Percentiles rank a stretch among this genome's conserved stretches.
phyloP scores from a whole-genome alignment of 1,140 invertebrate genomes.

The Samia ricini region DNA sequence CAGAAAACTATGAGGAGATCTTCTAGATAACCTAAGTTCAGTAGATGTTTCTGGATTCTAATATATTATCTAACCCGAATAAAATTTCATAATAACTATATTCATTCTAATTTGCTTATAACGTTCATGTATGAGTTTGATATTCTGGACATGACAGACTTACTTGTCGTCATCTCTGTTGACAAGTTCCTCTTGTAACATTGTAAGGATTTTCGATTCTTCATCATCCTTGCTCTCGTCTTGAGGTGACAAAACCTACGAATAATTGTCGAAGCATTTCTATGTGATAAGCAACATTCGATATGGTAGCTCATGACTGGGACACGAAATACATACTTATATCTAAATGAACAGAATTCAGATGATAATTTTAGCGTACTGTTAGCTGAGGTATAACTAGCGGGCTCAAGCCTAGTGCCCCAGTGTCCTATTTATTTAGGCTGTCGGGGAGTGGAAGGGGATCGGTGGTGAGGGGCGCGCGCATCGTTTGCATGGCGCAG shows the following conservation, averaged over 20 bases:
- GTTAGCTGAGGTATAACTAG: conserved; percentile 45
- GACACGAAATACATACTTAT: neutral
- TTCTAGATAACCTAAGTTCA: neutral
- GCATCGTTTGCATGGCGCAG: conserved; percentile 24
- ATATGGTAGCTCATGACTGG: conserved; percentile 41
- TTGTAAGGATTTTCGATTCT: conserved; percentile 62
- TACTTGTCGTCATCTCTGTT: conserved; percentile 88
- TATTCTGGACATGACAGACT: conserved; percentile 34
- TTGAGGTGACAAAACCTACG: conserved; percentile 71
- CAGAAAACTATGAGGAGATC: neutral
- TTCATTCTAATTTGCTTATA: neutral
- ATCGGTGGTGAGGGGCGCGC: conserved; percentile 19
- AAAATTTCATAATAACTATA: neutral
- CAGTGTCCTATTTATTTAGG: conserved; percentile 63
- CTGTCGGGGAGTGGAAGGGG: conserved; percentile 19
- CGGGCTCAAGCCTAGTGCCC: conserved; percentile 47
- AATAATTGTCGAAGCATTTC: conserved; percentile 63
- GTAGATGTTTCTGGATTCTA: neutral
- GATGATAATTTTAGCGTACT: conserved; percentile 22
- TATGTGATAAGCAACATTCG: conserved; percentile 59
- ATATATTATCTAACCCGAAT: neutral
- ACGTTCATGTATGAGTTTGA: neutral
- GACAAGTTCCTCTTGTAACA: conserved; percentile 88
- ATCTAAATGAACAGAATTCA: conserved; percentile 16
- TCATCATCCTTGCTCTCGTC: conserved; percentile 65